Evolutionary conservation across 1,140 invertebrate genomes (phyloP).

Genomic region (Papilio machaon): DNA sequence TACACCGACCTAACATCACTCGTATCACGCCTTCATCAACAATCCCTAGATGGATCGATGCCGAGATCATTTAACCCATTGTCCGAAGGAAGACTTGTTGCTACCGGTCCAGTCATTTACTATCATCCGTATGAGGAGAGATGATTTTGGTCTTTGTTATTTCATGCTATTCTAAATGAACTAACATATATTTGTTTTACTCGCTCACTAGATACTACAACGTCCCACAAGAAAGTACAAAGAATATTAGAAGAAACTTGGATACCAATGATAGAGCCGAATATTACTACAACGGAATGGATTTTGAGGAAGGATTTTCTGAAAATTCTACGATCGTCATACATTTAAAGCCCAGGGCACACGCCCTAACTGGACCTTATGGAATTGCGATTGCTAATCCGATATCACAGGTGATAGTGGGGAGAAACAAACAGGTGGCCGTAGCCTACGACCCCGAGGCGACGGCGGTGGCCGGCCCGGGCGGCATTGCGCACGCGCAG

Average conservation of each 20-base stretch:
- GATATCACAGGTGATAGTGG: slow-evolving; percentile 83
- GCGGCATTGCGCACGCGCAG: slow-evolving; percentile 86
- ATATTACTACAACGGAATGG: slow-evolving; percentile 68
- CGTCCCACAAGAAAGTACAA: slow-evolving; percentile 41
- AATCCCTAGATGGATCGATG: slow-evolving; percentile 61
- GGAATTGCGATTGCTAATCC: slow-evolving; percentile 86
- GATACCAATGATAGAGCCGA: slow-evolving; percentile 22
- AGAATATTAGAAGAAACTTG: slow-evolving; percentile 45
- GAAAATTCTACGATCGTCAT: slow-evolving; percentile 67
- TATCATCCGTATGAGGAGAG: slow-evolving; percentile 80
- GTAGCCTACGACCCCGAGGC: slow-evolving; percentile 85
- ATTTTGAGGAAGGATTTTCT: slow-evolving; percentile 59
- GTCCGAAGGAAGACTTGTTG: slow-evolving; percentile 85
- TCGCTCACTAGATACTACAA: slow-evolving; percentile 65
- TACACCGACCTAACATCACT: slow-evolving; percentile 80
- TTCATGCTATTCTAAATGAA: slow-evolving; percentile 48
- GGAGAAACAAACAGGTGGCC: slow-evolving; percentile 77
- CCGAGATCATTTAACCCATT: slow-evolving; percentile 64
- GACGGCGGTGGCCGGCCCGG: slow-evolving; percentile 86
- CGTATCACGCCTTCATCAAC: slow-evolving; percentile 59
- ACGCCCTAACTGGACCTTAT: slow-evolving; percentile 84
- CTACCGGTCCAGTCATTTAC: slow-evolving; percentile 87
- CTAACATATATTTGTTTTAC: slow-evolving; percentile 61
- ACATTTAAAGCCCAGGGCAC: slow-evolving; percentile 84
- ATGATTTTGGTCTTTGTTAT: slow-evolving; percentile 48